Conservation (phyloP, 2,888 invertebrate genomes). For the Dioctria rufipes region DNA sequence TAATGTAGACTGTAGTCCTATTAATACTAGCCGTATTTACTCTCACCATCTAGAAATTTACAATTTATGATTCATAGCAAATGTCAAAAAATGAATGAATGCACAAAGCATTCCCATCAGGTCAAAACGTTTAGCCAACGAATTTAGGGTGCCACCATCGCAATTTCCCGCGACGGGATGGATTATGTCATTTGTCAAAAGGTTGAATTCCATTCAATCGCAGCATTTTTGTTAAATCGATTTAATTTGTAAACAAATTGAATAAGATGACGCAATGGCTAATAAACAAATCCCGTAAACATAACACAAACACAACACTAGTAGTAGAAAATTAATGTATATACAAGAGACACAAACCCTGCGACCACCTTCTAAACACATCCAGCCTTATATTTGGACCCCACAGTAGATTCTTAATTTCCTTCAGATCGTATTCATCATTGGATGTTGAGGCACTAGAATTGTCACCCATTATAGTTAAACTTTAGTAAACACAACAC, state of each 20-base stretch:
- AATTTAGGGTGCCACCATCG: slow-evolving; percentile 5
- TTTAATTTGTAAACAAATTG: slow-evolving; percentile 39
- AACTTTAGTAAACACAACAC: slow-evolving; percentile 54
- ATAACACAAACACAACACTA: slow-evolving; percentile 39
- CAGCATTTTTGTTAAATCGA: neutral
- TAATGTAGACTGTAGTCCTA: too few species aligned
- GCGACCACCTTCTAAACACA: slow-evolving; percentile 92
- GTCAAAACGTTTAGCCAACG: neutral
- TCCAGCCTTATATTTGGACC: slow-evolving; percentile 87
- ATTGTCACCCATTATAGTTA: slow-evolving; percentile 66
- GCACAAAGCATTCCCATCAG: too few species aligned
- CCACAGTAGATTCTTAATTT: slow-evolving; percentile 87
- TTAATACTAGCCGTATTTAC: too few species aligned
- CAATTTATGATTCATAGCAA: too few species aligned
- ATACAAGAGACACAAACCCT: slow-evolving; percentile 74
- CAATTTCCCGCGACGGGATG: slow-evolving; percentile 19
- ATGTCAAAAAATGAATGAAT: too few species aligned
- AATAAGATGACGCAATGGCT: slow-evolving; percentile 36
- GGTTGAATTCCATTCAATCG: slow-evolving; percentile 11
- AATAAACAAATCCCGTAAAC: slow-evolving; percentile 42
- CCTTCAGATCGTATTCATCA: slow-evolving; percentile 77
- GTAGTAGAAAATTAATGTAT: neutral
- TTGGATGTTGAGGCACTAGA: slow-evolving; percentile 68
- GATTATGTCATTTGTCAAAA: slow-evolving; percentile 34
- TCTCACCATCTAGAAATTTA: too few species aligned